These are phyloP conservation scores for Thecocarcelia acutangulata DNA, from an alignment of 2,888 invertebrate species.

Conservation along the genomic window DNA sequence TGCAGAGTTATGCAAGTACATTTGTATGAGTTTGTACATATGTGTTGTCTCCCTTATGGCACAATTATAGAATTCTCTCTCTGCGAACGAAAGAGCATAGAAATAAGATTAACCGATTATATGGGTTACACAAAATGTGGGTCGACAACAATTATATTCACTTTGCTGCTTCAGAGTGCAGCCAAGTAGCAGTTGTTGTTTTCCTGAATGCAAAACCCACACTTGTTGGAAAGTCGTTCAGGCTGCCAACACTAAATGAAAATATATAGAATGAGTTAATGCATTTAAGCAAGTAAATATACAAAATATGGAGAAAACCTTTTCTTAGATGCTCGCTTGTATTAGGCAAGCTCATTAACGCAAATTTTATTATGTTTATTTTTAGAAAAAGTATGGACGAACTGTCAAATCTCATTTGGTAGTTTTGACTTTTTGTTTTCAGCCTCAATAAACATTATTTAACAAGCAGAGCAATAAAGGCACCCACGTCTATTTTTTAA, in stretches of 20 bases:
- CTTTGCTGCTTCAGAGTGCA: constrained; percentile 31
- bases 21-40: background rate
- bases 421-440: too few relatives aligned
- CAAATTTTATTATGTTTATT: too few relatives aligned
- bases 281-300: too few relatives aligned
- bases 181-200: constrained; percentile 31
- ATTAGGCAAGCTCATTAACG: too few relatives aligned
- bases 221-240: background rate
- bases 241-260: constrained; percentile 28
- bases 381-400: too few relatives aligned
- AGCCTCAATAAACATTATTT: too few relatives aligned
- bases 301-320: too few relatives aligned
- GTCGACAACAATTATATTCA: constrained; percentile 64
- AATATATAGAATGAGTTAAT: background rate
- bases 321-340: too few relatives aligned
- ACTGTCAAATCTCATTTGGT: too few relatives aligned
- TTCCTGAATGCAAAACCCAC: constrained; percentile 43
- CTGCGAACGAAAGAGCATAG: constrained; percentile 1
- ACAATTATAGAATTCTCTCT: constrained; percentile 17
- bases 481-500: too few relatives aligned
- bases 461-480: too few relatives aligned
- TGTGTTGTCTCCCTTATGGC: background rate
- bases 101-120: constrained; percentile 68
- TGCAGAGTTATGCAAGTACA: background rate
- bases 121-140: constrained; percentile 63